Base-by-base conservation (phyloP, 2,113 vertebrate genomes). In the Leucopsar rothschildi region DNA sequence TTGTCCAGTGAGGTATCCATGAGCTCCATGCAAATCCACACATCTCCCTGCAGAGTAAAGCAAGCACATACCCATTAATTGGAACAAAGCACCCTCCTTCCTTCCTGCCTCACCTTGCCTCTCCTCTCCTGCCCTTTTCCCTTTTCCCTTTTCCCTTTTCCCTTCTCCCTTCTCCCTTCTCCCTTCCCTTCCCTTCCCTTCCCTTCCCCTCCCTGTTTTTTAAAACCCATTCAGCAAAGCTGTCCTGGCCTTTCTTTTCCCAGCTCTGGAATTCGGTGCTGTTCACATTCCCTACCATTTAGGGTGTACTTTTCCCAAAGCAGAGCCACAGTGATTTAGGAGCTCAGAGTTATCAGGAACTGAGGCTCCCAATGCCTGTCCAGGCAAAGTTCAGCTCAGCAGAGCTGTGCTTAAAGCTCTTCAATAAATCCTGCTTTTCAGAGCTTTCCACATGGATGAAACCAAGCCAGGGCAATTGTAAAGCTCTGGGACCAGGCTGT, bases 1-100 rank as follows among this genome's bases (percentile, higher is more conserved):
- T 99, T 99, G 95, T 99, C 99, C 97, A 99, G 97, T 18, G 99
- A 99, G 4, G 99, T 99, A 96, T 99, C 99, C 99, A 99, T 99
- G 93, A 99, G 98, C 97, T 99, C 99, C 99, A 99, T 99, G 94
- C 99, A 99, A 96, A 99, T 99, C 99, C 99, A 99, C 49, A 99
- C 99, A 4, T 99, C 99, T 19, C 99, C 99, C 99, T 99, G 96
- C 56, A 77, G 91, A 95, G 86, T 1, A 79, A 16, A 72, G 59
- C 21, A 59, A 55, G 40, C 10, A 90, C 52, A 37, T 6, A 83
- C 12, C 47, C 88, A 37, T 40, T 40, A 40, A 56, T 2, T 64
- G 40, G 25, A 91, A 37, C 0, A 2, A 85, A 31, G 16, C 25
- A 61, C 18, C 42, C 31, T 9, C 5, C 17, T 13, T 3, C 10